These are phyloP conservation scores for Mus pahari DNA, from an alignment of 2,113 vertebrate species.

Conservation along the genomic window DNA sequence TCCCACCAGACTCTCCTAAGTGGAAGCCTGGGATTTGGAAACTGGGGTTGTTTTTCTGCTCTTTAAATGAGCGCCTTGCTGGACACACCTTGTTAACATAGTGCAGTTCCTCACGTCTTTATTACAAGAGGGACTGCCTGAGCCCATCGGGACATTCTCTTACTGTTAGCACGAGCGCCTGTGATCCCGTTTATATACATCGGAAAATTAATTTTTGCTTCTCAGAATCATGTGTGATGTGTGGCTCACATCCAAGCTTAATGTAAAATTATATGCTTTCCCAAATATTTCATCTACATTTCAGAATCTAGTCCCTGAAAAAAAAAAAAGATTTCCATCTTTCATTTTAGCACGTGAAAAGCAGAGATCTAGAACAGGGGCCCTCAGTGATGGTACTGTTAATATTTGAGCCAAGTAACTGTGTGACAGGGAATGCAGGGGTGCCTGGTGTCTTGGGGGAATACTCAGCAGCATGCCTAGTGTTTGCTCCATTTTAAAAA, in stretches of 20 bases:
- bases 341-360: conserved; percentile 16
- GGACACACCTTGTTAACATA: conserved; percentile 74
- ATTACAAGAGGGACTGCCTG: background rate
- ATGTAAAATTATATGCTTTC: background rate
- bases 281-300: background rate
- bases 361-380: background rate
- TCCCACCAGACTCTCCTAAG: conserved; percentile 66
- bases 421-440: background rate
- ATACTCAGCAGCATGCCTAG: background rate
- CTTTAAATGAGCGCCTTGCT: conserved; percentile 75
- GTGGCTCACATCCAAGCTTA: background rate
- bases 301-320: conserved; percentile 24
- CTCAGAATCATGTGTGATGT: background rate
- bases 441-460: fast-evolving
- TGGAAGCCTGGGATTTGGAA: conserved; percentile 74
- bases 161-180: background rate
- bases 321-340: background rate
- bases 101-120: background rate
- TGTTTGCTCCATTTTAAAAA: background rate
- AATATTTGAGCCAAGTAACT: background rate
- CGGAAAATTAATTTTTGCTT: conserved; percentile 1
- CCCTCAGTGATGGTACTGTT: background rate
- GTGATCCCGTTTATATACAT: background rate
- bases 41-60: conserved; percentile 60
- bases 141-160: background rate